phyloP scores from a whole-genome alignment of 2,113 vertebrate species.

The Panurus biarmicus region DNA sequence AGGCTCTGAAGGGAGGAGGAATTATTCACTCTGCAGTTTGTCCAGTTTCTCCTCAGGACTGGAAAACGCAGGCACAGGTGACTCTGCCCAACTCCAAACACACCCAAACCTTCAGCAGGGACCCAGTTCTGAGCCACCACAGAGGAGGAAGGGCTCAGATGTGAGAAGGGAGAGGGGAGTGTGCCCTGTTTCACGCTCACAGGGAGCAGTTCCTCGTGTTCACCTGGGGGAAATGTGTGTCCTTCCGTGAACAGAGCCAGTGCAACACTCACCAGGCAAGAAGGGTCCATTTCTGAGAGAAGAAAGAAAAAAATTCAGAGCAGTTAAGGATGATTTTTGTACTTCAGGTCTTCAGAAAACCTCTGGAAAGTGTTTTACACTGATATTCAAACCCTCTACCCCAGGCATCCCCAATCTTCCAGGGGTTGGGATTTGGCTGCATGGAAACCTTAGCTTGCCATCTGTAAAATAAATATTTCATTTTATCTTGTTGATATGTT shows the following conservation, averaged over 20 bases:
- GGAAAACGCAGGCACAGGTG: background rate
- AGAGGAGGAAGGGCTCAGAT: background rate
- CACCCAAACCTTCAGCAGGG: background rate
- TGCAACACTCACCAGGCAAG: background rate
- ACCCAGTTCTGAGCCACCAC: background rate
- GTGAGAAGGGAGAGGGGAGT: background rate
- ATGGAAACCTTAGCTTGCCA: background rate
- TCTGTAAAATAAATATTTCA: background rate
- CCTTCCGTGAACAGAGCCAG: background rate
- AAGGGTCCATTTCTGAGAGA: background rate
- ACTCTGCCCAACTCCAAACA: background rate
- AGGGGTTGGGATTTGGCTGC: background rate
- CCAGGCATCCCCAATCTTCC: background rate
- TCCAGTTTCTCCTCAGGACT: background rate
- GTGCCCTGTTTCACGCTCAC: background rate
- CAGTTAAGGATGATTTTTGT: background rate
- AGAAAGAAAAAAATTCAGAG: background rate
- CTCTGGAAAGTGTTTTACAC: background rate
- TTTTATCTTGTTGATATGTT: background rate
- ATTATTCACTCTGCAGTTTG: background rate
- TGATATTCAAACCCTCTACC: background rate
- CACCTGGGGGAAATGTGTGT: background rate
- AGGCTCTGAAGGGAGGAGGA: background rate
- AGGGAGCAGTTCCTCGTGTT: background rate
- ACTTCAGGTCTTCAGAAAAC: background rate